A percentile compares a stretch with the other conserved stretches of the same genome.
These are phyloP conservation scores for Eulemur mongoz DNA, from an alignment of 2,797 vertebrate species.

Conservation along the genomic window DNA sequence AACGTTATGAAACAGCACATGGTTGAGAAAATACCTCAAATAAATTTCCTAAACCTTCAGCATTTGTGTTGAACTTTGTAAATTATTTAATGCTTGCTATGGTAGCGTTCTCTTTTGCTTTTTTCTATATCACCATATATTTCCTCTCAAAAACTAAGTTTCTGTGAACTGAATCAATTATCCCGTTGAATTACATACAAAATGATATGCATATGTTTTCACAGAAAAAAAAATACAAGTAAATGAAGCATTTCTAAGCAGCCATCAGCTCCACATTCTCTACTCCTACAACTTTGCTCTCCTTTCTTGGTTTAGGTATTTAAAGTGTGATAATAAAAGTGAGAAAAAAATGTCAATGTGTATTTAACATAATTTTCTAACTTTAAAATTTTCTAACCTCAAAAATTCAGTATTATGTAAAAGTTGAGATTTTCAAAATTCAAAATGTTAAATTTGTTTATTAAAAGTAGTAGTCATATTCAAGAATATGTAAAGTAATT, in stretches of 20 bases:
- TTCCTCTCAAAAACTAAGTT: background rate
- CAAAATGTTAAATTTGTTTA: background rate
- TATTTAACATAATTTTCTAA: background rate
- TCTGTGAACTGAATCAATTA: background rate
- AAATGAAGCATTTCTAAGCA: background rate
- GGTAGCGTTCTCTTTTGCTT: background rate
- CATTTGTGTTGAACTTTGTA: background rate
- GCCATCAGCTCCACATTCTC: background rate
- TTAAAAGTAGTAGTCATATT: background rate
- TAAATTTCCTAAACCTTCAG: background rate
- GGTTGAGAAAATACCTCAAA: background rate
- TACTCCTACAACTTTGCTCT: background rate
- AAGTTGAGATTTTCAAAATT: background rate
- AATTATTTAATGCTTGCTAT: background rate
- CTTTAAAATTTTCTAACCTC: conserved; percentile 26
- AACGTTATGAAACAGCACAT: background rate
- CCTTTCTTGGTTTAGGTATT: background rate
- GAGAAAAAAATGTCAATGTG: background rate
- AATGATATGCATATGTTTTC: background rate
- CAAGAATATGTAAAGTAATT: background rate
- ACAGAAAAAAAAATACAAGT: background rate
- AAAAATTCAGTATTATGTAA: conserved; percentile 1
- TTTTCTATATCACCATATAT: background rate
- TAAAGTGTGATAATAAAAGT: background rate
- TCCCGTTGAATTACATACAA: background rate